A percentile compares a stretch with the other conserved stretches of the same genome.
Conservation (phyloP, 2,888 invertebrate species). For the Netelia melanura region DNA sequence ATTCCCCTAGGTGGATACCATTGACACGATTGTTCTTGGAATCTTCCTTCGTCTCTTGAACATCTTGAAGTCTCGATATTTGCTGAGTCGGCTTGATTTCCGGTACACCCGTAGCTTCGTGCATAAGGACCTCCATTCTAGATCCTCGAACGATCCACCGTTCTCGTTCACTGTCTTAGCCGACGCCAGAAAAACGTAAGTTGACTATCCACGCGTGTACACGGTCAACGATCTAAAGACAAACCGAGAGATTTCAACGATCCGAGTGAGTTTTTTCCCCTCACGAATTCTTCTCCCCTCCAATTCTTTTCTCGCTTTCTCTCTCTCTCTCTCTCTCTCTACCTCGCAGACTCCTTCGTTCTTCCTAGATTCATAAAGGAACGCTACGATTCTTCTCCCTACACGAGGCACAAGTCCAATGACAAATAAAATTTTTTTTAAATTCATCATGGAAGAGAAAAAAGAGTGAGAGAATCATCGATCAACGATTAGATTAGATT, state of each 20-base stretch:
- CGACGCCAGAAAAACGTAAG: neutral
- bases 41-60: slow-evolving; percentile 10
- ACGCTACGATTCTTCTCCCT: slow-evolving; percentile 24
- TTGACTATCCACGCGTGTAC: slow-evolving; percentile 23
- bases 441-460: neutral
- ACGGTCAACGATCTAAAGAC: slow-evolving; percentile 63
- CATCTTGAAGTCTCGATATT: slow-evolving; percentile 1
- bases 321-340: slow-evolving; percentile 28
- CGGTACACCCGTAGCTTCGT: slow-evolving; percentile 78
- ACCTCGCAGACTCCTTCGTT: neutral
- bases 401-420: slow-evolving; percentile 6
- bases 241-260: slow-evolving; percentile 39
- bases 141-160: neutral
- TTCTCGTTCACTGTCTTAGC: neutral
- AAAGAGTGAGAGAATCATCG: slow-evolving; percentile 36
- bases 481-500: slow-evolving; percentile 74
- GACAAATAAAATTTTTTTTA: neutral
- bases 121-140: slow-evolving; percentile 82
- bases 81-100: slow-evolving; percentile 30
- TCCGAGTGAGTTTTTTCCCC: slow-evolving; percentile 27
- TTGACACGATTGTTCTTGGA: slow-evolving; percentile 39
- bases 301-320: slow-evolving; percentile 1
- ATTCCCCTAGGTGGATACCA: slow-evolving; percentile 66
- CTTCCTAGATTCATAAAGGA: neutral
- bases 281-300: slow-evolving; percentile 17